Base-by-base conservation (phyloP, 2,113 vertebrate genomes). In the Pontoporia blainvillei region DNA sequence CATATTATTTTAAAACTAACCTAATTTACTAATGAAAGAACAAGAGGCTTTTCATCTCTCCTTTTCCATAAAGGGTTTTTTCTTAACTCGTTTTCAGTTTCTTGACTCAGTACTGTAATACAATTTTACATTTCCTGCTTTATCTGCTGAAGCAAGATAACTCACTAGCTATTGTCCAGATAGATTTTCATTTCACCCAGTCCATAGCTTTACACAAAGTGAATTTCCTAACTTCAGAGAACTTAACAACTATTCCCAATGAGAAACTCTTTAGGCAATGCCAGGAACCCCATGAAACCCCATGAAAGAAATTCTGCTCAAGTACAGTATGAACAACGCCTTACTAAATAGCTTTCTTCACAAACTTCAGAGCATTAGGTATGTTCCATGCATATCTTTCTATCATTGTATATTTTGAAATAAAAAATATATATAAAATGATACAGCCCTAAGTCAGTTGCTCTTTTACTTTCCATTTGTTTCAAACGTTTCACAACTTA, bases 401-500 rank as follows among this genome's bases (percentile, higher is more conserved):
- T 79, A 83, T 89, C 64, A 87, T 29, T 87, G 34, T 81, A 81
- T 91, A 87, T 96, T 95, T 88, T 95, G 66, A 97, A 96, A 94
- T 71, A 78, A 27, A 98, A 97, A 96, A 92, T 44, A 94, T 52
- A 62, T 46, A 88, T 84, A 96, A 92, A 96, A 87, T 75, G 41
- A 86, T 54, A 59, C 72, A 97, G 72, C 81, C 78, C 25, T 90
- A 97, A 93, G 41, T 94, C 79, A 97, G 92, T 96, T 95, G 94
- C 52, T 97, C 96, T 98, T 98, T 98, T 92, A 97, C 92, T 97
- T 98, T 98, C 97, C 97, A 97, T 97, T 98, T 97, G 95, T 94
- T 96, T 98, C 94, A 96, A 98, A 98, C 83, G 69, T 97, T 98
- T 98, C 95, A 96, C 90, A 97, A 96, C 97, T 97, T 97, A 98